Percentiles rank a stretch among this genome's conserved stretches.
Evolutionary conservation across 2,888 invertebrate species (phyloP).

Genomic region (Dyspetes luteomarginatus): DNA sequence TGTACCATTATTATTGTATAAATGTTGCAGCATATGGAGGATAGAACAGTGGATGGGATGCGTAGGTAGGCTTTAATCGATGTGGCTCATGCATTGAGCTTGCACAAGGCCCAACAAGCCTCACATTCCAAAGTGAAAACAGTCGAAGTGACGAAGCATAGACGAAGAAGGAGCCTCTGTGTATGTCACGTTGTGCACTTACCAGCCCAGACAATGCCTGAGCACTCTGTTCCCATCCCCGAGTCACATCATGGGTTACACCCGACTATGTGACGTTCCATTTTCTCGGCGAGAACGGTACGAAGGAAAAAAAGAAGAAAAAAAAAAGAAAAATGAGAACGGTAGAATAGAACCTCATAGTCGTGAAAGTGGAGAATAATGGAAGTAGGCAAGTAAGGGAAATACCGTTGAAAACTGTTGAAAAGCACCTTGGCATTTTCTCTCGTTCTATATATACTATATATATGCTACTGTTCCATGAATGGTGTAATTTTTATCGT

Average conservation of each 20-base stretch:
- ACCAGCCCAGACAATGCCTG: constrained; percentile 61
- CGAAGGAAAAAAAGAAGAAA: background rate
- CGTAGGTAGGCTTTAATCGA: constrained; percentile 57
- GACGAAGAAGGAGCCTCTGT: constrained; percentile 26
- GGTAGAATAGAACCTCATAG: background rate
- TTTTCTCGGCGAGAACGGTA: background rate
- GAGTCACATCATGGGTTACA: constrained; percentile 42
- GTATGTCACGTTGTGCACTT: constrained; percentile 60
- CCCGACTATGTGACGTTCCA: constrained; percentile 21
- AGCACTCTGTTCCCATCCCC: constrained; percentile 32
- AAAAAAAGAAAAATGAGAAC: background rate
- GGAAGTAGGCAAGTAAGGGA: constrained; percentile 29
- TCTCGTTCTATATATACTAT: no score
- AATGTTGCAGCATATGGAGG: background rate
- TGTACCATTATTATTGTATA: constrained; percentile 16
- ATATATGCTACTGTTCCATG: no score
- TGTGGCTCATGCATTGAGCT: constrained; percentile 38
- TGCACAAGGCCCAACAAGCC: constrained; percentile 12
- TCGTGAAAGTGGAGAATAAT: background rate
- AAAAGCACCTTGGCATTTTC: constrained; percentile 26
- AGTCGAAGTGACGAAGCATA: constrained; percentile 33
- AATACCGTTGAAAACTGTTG: constrained; percentile 20
- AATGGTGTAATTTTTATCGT: no score
- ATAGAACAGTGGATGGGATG: background rate
- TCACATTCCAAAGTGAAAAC: constrained; percentile 23